Conservation (phyloP, 2,797 vertebrate genomes). For the Artibeus jamaicensis region DNA sequence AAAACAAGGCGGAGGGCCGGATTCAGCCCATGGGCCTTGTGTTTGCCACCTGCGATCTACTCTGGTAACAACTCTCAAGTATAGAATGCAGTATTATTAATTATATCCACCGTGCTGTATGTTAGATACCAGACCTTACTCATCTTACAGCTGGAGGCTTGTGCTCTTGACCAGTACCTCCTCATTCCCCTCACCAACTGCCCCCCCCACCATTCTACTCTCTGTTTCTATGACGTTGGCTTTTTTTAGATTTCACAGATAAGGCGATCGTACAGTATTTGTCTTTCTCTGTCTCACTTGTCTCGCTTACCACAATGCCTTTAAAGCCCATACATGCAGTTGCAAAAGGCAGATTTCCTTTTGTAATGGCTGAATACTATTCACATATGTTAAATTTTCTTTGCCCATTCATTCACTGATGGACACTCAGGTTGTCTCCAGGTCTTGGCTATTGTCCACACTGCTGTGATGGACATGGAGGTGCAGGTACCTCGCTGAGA, state of each 20-base stretch:
- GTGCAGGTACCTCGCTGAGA: not conserved
- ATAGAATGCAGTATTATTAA: not conserved
- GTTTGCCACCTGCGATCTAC: too few relatives aligned
- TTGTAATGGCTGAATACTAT: not conserved
- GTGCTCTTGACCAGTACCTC: not conserved
- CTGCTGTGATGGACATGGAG: not conserved
- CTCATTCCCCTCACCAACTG: not conserved
- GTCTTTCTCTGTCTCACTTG: too few relatives aligned
- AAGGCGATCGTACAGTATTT: too few relatives aligned
- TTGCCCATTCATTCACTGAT: not conserved
- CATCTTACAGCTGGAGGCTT: not conserved
- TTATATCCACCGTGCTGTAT: not conserved
- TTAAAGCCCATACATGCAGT: not conserved
- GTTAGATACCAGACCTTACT: not conserved
- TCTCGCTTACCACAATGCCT: not conserved
- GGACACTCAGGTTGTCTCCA: not conserved
- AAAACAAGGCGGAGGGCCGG: too few relatives aligned
- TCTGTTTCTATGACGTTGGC: too few relatives aligned
- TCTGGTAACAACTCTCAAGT: too few relatives aligned
- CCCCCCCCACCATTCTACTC: not conserved
- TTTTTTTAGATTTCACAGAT: too few relatives aligned
- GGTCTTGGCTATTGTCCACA: not conserved
- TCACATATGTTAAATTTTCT: not conserved
- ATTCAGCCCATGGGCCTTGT: too few relatives aligned
- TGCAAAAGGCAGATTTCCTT: not conserved